Base-by-base conservation (phyloP, 2,888 invertebrate species). In the Drosophila nr. perissopoda region DNA sequence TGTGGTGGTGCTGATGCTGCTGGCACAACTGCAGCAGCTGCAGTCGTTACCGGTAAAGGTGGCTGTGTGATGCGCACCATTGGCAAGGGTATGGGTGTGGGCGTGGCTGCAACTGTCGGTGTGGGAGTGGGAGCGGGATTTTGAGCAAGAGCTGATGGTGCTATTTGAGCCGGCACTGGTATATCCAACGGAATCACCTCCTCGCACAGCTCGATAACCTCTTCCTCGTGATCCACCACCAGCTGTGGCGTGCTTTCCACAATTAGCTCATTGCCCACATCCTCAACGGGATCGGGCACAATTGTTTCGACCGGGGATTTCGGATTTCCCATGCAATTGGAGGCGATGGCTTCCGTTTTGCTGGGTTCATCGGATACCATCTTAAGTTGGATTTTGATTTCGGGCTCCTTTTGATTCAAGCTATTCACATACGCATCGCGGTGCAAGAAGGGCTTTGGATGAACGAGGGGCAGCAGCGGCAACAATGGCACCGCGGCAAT, bases 321-420 rank as follows among this genome's bases (percentile, higher is more conserved):
- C 11, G 31, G n/a, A n/a, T 34, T 11, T 25, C 57, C 13, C 1
- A 58, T 21, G 73, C 40, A 54, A 38, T 16, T 58, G 18, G 54
- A 4, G n/a, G 4, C 2, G 6, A 40, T 31, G 16, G 68, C 40
- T 49, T 83, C 85, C 51, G 65, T 62, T 64, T 83, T 86, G 67
- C 61, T 72, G 52, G 91, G 88, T 58, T 89, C 87, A 75, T 93
- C 92, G 66, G 93, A 93, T 29, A 91, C 91, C 70, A 93, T 92
- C 91, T 93, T 92, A 75, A 93, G 88, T 90, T 93, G 91, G 63
- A 92, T 92, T 91, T 93, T 93, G 77, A 92, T 92, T 88, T 92
- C 92, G 62, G 92, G 92, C 81, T 93, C 91, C 70, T 92, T 92
- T 91, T 92, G 92, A 90, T 92, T 92, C 51, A 93, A 79, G 67